These are phyloP conservation scores for Drosophila maculinotata DNA, from an alignment of 2,888 invertebrate species.

Conservation along the genomic window DNA sequence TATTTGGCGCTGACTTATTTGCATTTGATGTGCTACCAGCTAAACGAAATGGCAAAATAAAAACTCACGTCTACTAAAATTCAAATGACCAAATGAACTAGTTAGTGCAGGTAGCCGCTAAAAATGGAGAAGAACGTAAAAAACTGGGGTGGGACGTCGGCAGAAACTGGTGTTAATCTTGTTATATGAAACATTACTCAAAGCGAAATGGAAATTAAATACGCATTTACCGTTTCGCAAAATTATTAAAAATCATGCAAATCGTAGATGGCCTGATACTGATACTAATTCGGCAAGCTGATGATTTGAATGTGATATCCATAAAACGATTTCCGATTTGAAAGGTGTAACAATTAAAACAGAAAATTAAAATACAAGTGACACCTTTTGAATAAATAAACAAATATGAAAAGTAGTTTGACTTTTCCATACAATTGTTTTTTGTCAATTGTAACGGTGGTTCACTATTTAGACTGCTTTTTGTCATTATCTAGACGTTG, in stretches of 20 bases:
- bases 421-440: conserved; percentile 5
- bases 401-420: conserved; percentile 5
- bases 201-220: conserved; percentile 48
- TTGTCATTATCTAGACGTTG: conserved; percentile 27
- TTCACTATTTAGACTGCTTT: conserved; percentile 19
- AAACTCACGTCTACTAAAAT: conserved; percentile 27
- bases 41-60: conserved; percentile 39
- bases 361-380: conserved; percentile 12
- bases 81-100: conserved; percentile 38
- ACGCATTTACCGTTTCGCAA: conserved; percentile 18
- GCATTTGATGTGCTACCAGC: conserved; percentile 56
- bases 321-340: conserved; percentile 1
- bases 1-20: conserved; percentile 55
- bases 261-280: background rate
- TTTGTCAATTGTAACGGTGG: conserved; percentile 8
- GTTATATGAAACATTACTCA: conserved; percentile 48
- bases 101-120: conserved; percentile 26
- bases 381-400: conserved; percentile 4
- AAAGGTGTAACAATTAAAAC: background rate
- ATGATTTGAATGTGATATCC: conserved; percentile 12
- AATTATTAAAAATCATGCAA: conserved; percentile 10
- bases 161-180: conserved; percentile 50
- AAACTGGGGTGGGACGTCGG: conserved; percentile 1
- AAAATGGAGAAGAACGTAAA: conserved; percentile 12
- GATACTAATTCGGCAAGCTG: conserved; percentile 13